Conservation (phyloP, 2,888 invertebrate species). For the Podotricha telesiphe region DNA sequence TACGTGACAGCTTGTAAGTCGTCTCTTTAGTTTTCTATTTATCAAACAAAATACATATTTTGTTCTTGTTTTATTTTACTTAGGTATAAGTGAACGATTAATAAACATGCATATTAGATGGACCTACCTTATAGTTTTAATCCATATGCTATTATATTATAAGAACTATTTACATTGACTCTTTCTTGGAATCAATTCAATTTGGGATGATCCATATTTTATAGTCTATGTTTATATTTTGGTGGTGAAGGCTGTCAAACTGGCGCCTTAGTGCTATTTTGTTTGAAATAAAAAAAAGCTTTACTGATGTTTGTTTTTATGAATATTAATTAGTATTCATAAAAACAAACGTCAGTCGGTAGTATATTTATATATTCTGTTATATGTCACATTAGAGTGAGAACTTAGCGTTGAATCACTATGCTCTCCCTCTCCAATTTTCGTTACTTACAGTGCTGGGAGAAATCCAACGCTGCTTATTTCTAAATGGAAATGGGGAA, state of each 20-base stretch:
- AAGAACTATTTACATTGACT: background rate
- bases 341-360: too few species aligned
- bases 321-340: slow-evolving; percentile 20
- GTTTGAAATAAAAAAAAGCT: background rate
- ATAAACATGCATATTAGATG: background rate
- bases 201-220: slow-evolving; percentile 10
- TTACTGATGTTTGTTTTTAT: slow-evolving; percentile 9
- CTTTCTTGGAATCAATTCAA: background rate
- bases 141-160: too few species aligned
- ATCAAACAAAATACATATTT: background rate
- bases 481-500: too few species aligned
- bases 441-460: too few species aligned
- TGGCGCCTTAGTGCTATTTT: slow-evolving; percentile 39
- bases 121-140: background rate
- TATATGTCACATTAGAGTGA: too few species aligned
- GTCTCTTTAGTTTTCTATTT: slow-evolving; percentile 8
- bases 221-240: slow-evolving; percentile 33
- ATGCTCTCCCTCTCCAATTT: too few species aligned
- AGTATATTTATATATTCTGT: background rate
- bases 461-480: too few species aligned
- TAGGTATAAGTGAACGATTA: slow-evolving; percentile 6
- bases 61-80: slow-evolving; percentile 6
- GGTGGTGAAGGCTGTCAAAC: slow-evolving; percentile 46
- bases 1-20: slow-evolving; percentile 68
- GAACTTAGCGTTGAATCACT: too few species aligned